Conservation (phyloP, 1,140 invertebrate species). For the Neuroterus valhalla region DNA sequence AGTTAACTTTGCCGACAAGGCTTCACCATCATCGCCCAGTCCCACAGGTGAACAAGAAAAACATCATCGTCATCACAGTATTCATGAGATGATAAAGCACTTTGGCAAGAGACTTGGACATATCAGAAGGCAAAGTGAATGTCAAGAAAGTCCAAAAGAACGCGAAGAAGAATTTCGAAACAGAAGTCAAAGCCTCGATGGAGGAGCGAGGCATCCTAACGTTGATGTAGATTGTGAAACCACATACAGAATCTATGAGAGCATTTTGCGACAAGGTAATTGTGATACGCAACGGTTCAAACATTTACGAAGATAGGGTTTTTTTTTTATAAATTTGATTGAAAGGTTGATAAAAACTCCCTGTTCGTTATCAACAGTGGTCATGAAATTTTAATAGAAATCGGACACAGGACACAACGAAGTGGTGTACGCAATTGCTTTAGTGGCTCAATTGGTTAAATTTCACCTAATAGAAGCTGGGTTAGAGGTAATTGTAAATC, state of each 20-base stretch:
- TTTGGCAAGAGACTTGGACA: constrained; percentile 78
- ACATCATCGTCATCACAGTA: constrained; percentile 72
- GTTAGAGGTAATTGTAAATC: too few relatives aligned
- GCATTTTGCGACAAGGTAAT: constrained; percentile 87
- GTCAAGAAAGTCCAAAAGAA: constrained; percentile 72
- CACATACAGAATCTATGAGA: constrained; percentile 88
- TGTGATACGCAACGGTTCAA: too few relatives aligned
- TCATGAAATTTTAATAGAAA: too few relatives aligned
- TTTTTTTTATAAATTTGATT: too few relatives aligned
- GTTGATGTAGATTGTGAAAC: constrained; percentile 83
- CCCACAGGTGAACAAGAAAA: constrained; percentile 65
- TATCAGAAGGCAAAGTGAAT: constrained; percentile 72
- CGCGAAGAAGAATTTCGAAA: constrained; percentile 81
- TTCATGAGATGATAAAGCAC: constrained; percentile 83
- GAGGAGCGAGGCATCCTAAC: constrained; percentile 74
- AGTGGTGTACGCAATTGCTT: too few relatives aligned
- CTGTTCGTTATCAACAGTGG: too few relatives aligned
- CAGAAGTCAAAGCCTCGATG: constrained; percentile 86
- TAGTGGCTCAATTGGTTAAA: too few relatives aligned
- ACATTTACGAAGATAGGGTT: too few relatives aligned
- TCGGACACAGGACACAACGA: too few relatives aligned
- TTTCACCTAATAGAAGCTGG: too few relatives aligned
- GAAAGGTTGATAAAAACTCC: too few relatives aligned
- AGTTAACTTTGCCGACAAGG: constrained; percentile 50
- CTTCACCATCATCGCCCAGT: constrained; percentile 57